Evolutionary conservation across 2,113 vertebrate species (phyloP).

Genomic region (Neofelis nebulosa): DNA sequence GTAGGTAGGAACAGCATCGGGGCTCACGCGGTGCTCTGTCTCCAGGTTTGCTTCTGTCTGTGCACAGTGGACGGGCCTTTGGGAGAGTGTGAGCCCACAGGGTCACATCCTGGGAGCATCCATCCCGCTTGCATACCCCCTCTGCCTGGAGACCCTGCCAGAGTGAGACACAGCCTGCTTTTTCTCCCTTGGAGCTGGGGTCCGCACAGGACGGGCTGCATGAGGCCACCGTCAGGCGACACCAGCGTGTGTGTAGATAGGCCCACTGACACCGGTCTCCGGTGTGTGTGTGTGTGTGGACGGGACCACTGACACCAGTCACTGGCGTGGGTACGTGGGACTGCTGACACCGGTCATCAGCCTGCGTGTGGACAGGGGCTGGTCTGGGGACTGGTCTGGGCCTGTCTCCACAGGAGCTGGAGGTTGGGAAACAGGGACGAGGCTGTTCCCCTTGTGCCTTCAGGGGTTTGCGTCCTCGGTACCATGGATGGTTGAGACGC

Average conservation of each 20-base stretch:
- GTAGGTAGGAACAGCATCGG: neutral
- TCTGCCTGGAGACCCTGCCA: neutral
- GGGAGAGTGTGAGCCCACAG: neutral
- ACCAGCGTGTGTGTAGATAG: neutral
- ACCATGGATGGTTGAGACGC: fast-evolving
- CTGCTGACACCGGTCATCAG: too few relatives aligned
- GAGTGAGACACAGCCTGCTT: neutral
- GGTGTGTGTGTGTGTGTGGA: too few relatives aligned
- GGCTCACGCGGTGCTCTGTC: neutral
- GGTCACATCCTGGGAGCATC: neutral
- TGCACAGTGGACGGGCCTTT: neutral
- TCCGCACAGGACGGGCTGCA: neutral
- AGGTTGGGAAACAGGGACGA: neutral
- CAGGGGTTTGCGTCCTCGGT: neutral
- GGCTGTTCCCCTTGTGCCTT: neutral
- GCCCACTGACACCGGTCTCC: too few relatives aligned
- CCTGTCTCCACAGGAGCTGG: neutral
- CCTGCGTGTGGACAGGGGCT: too few relatives aligned
- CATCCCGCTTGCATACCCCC: neutral
- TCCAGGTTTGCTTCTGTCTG: neutral
- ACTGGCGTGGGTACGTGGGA: too few relatives aligned
- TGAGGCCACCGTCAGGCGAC: neutral
- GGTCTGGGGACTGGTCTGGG: neutral
- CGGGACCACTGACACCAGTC: too few relatives aligned
- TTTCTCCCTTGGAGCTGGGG: neutral